Percentiles rank a stretch among this genome's conserved stretches.
These are phyloP conservation scores for Nothobranchius furzeri DNA, from an alignment of 2,113 vertebrate species.

Conservation along the genomic window DNA sequence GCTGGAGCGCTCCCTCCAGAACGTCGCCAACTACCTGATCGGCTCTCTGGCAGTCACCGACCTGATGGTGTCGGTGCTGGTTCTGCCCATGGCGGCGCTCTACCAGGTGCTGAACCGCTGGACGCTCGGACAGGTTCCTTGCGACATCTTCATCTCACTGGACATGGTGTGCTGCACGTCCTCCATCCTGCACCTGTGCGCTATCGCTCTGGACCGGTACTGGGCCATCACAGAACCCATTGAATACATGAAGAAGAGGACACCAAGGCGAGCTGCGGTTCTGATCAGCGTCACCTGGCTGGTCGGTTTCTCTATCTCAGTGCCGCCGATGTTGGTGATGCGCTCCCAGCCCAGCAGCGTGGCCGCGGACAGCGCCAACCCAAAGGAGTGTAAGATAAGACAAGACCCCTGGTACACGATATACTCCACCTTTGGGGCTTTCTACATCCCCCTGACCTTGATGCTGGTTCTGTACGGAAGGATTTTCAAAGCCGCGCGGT, in stretches of 20 bases:
- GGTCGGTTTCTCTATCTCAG: slow-evolving; percentile 94
- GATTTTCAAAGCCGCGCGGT: slow-evolving; percentile 93
- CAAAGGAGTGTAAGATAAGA: slow-evolving; percentile 89
- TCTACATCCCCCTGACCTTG: slow-evolving; percentile 92
- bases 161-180: slow-evolving; percentile 97
- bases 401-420: slow-evolving; percentile 97
- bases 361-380: slow-evolving; percentile 87
- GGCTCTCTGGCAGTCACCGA: slow-evolving; percentile 96
- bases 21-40: slow-evolving; percentile 96
- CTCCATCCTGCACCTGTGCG: slow-evolving; percentile 96
- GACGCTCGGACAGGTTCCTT: slow-evolving; percentile 92
- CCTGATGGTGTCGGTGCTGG: slow-evolving; percentile 97
- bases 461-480: slow-evolving; percentile 96
- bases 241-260: slow-evolving; percentile 95
- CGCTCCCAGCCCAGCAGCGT: slow-evolving; percentile 82
- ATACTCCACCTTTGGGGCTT: slow-evolving; percentile 96
- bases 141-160: slow-evolving; percentile 94
- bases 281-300: slow-evolving; percentile 97
- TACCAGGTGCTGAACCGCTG: slow-evolving; percentile 96
- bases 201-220: slow-evolving; percentile 96
- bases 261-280: slow-evolving; percentile 88
- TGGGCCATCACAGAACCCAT: slow-evolving; percentile 98
- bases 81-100: slow-evolving; percentile 96
- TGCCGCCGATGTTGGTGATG: slow-evolving; percentile 94
- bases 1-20: slow-evolving; percentile 93